A percentile compares a stretch with the other conserved stretches of the same genome.
Conservation (phyloP, 1,140 invertebrate genomes). For the Megathymus violae region DNA sequence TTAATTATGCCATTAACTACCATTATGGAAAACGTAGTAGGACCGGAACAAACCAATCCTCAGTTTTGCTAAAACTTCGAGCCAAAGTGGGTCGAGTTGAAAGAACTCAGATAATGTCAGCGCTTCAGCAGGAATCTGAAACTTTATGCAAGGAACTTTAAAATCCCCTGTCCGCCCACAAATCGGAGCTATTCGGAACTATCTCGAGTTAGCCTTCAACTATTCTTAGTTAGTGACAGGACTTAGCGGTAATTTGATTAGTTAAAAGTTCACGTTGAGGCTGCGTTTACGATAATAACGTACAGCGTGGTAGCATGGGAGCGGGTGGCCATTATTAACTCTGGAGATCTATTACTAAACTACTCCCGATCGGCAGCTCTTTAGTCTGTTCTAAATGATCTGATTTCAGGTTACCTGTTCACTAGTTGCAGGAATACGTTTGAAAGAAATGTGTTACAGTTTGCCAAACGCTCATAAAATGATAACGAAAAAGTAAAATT, state of each 20-base stretch:
- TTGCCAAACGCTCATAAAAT: too few relatives aligned
- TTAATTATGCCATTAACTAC: too few relatives aligned
- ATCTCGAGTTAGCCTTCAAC: conserved; percentile 12
- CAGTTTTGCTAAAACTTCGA: conserved; percentile 17
- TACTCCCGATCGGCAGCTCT: too few relatives aligned
- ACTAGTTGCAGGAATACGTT: too few relatives aligned
- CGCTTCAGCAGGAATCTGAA: conserved; percentile 17
- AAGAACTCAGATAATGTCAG: conserved; percentile 25
- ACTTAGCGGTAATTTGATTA: conserved; percentile 8
- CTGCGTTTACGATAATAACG: not conserved
- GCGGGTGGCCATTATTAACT: too few relatives aligned
- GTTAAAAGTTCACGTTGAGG: not conserved
- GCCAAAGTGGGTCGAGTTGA: conserved; percentile 20
- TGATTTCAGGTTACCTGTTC: too few relatives aligned
- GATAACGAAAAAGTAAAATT: too few relatives aligned
- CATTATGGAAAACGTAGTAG: not conserved
- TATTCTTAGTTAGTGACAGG: conserved; percentile 11
- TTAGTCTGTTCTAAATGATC: too few relatives aligned
- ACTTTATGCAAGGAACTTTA: conserved; percentile 32
- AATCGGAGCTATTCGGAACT: conserved; percentile 26
- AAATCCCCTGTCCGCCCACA: conserved; percentile 30
- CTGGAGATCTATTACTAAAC: too few relatives aligned
- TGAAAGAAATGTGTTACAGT: too few relatives aligned
- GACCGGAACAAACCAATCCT: not conserved
- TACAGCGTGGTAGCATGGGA: too few relatives aligned